These are phyloP conservation scores for Porites lobata DNA, from an alignment of 92 coral and sea anemone species.

Conservation along the genomic window DNA sequence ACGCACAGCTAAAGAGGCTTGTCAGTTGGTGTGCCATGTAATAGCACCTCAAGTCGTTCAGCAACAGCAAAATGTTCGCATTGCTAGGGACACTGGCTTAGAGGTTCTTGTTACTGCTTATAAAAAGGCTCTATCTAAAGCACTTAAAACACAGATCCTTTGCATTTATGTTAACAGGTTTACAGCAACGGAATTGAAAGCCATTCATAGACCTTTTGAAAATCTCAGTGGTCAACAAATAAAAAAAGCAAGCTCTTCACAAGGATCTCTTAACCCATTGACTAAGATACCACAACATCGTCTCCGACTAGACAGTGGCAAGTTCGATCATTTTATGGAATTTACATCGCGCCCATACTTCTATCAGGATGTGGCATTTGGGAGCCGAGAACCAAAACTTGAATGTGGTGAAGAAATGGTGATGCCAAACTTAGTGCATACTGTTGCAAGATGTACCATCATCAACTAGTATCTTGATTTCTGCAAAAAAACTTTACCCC, in stretches of 20 bases:
- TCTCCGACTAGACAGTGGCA: too few species aligned
- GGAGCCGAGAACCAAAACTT: conserved; percentile 47
- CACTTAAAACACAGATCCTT: conserved; percentile 48
- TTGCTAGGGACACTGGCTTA: conserved; percentile 29
- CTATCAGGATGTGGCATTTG: conserved; percentile 43
- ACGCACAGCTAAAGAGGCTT: conserved; percentile 62
- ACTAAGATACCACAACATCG: too few species aligned
- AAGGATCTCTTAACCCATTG: conserved; percentile 34
- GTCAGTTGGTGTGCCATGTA: conserved; percentile 52
- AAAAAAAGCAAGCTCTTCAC: conserved; percentile 48
- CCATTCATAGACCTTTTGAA: conserved; percentile 23
- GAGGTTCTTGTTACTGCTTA: conserved; percentile 44
- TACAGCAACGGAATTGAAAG: conserved; percentile 31
- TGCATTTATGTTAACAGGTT: conserved; percentile 45
- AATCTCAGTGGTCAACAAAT: conserved; percentile 31
- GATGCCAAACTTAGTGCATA: conserved; percentile 55
- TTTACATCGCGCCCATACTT: conserved; percentile 6
- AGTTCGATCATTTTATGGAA: too few species aligned
- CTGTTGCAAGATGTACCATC: conserved; percentile 44
- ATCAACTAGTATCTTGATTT: conserved; percentile 46
- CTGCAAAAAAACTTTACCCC: conserved; percentile 49
- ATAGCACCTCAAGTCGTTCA: conserved; percentile 42
- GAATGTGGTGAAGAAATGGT: conserved; percentile 45
- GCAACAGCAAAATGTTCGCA: conserved; percentile 20
- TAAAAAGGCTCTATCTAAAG: conserved; percentile 32